These are phyloP conservation scores for Pemphredon lugubris DNA, from an alignment of 2,888 invertebrate species.

Conservation along the genomic window DNA sequence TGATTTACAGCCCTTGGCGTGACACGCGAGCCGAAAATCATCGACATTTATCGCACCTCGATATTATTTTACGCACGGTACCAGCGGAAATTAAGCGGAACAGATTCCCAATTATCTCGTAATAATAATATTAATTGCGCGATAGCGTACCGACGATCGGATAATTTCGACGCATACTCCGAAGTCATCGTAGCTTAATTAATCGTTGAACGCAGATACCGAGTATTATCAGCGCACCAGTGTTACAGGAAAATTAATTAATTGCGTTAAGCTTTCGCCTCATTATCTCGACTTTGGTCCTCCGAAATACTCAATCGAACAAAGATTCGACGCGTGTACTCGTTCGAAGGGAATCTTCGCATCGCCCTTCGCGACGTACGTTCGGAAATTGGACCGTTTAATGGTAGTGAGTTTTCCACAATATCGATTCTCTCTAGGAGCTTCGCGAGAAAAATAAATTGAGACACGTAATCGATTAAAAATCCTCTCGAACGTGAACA, in stretches of 20 bases:
- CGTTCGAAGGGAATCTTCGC: too few relatives aligned
- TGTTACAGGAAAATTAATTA: conserved; percentile 12
- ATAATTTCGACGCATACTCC: conserved; percentile 39
- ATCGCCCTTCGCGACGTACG: too few relatives aligned
- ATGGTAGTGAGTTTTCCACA: too few relatives aligned
- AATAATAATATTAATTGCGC: conserved; percentile 48
- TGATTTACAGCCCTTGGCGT: too few relatives aligned
- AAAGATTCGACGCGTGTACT: too few relatives aligned
- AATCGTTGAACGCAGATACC: conserved; percentile 3
- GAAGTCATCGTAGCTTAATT: conserved; percentile 37
- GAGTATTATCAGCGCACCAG: not conserved
- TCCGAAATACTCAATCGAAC: not conserved
- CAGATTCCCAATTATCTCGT: conserved; percentile 41
- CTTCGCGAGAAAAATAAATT: too few relatives aligned
- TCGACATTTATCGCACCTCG: conserved; percentile 15
- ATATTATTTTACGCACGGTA: conserved; percentile 33
- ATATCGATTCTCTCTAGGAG: too few relatives aligned
- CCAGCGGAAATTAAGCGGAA: conserved; percentile 43
- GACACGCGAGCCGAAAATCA: too few relatives aligned
- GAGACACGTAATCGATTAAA: too few relatives aligned
- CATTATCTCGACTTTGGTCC: not conserved
- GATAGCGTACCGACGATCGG: conserved; percentile 33
- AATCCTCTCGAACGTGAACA: too few relatives aligned
- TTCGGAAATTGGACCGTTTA: too few relatives aligned
- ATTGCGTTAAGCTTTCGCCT: not conserved